phyloP scores from a whole-genome alignment of 2,888 invertebrate species.

The Ephialtes manifestator region DNA sequence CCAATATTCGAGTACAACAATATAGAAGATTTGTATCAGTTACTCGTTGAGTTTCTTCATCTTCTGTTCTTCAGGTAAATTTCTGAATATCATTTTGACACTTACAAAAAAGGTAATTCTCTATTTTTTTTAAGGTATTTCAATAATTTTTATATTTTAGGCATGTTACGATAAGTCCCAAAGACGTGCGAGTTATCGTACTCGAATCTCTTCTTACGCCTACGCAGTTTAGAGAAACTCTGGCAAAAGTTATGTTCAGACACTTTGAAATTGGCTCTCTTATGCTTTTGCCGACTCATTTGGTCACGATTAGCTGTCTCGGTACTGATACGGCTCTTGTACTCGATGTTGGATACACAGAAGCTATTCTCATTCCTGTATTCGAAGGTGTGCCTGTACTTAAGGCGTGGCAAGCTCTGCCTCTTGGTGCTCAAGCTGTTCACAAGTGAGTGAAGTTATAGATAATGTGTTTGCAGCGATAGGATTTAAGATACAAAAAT shows the following conservation, averaged over 20 bases:
- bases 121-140: background rate
- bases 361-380: slow-evolving; percentile 93
- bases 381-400: slow-evolving; percentile 95
- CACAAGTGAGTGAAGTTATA: slow-evolving; percentile 87
- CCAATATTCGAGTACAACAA: slow-evolving; percentile 90
- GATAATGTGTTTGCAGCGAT: background rate
- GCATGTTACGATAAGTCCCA: slow-evolving; percentile 95
- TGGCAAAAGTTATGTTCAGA: slow-evolving; percentile 96
- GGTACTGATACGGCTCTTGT: slow-evolving; percentile 94
- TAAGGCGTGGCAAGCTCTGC: slow-evolving; percentile 93
- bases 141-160: slow-evolving; percentile 86
- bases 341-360: slow-evolving; percentile 95
- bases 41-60: slow-evolving; percentile 95
- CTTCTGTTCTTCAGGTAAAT: slow-evolving; percentile 94
- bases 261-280: slow-evolving; percentile 95
- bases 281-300: slow-evolving; percentile 94
- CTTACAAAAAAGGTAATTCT: background rate
- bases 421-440: slow-evolving; percentile 92
- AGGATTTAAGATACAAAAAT: background rate
- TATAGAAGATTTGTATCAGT: slow-evolving; percentile 92
- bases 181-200: slow-evolving; percentile 96
- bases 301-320: slow-evolving; percentile 93
- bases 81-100: background rate
- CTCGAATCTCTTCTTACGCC: slow-evolving; percentile 96
- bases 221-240: slow-evolving; percentile 93